These are phyloP conservation scores for Chlamydotis undulata DNA, from an alignment of 2,113 vertebrate species.

Conservation along the genomic window DNA sequence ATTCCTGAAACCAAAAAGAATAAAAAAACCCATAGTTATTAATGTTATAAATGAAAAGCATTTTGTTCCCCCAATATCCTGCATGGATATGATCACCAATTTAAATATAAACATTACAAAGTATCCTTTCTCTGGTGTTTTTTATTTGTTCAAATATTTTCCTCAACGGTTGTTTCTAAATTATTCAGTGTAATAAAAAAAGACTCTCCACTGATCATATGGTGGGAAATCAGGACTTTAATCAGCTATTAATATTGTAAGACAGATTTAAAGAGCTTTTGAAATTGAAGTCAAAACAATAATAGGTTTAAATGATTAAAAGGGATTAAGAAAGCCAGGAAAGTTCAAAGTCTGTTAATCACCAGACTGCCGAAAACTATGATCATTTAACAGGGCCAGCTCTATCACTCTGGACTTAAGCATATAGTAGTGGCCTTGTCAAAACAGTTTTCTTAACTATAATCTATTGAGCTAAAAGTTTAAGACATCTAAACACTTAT, in stretches of 20 bases:
- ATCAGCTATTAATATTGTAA: slow-evolving; percentile 62
- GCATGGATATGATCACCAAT: neutral
- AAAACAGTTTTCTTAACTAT: neutral
- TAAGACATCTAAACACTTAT: neutral
- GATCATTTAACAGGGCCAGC: slow-evolving; percentile 31
- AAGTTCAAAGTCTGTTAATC: slow-evolving; percentile 59
- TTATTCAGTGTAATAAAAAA: neutral
- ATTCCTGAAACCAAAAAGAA: neutral
- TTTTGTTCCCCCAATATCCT: neutral
- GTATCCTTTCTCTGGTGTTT: neutral
- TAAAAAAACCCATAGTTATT: neutral
- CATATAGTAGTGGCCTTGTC: neutral
- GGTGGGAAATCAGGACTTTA: slow-evolving; percentile 36
- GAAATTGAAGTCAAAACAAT: slow-evolving; percentile 62
- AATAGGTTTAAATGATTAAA: slow-evolving; percentile 77
- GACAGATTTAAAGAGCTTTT: slow-evolving; percentile 66
- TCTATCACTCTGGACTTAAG: slow-evolving; percentile 21
- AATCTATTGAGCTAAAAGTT: neutral
- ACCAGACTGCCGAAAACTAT: neutral
- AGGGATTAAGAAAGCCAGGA: slow-evolving; percentile 63
- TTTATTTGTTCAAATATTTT: neutral
- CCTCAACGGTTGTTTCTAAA: neutral
- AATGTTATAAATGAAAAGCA: neutral
- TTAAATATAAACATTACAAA: neutral
- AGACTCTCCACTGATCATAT: neutral